These are phyloP conservation scores for Acrocera orbiculus DNA, from an alignment of 2,888 invertebrate genomes.

Conservation along the genomic window DNA sequence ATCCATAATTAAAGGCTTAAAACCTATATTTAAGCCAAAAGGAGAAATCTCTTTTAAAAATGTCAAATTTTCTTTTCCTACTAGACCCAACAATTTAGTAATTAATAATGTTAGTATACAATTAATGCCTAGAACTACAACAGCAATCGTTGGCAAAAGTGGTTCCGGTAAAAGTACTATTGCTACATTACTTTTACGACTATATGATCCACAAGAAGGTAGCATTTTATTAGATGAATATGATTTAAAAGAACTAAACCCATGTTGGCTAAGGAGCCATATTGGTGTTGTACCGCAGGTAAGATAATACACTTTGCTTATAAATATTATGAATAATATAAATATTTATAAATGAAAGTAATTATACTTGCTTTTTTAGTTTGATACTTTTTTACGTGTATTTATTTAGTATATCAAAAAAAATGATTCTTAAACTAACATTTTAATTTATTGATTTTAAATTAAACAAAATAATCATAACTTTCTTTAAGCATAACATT, in stretches of 20 bases:
- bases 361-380: no score
- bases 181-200: conserved; percentile 59
- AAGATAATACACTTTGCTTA: no score
- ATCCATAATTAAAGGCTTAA: conserved; percentile 37
- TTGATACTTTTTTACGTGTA: no score
- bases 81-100: conserved; percentile 38
- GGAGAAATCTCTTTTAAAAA: conserved; percentile 58
- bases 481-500: no score
- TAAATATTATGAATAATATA: no score
- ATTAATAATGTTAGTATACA: conserved; percentile 48
- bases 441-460: no score
- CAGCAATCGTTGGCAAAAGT: conserved; percentile 74
- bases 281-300: conserved; percentile 78
- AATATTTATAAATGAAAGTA: no score
- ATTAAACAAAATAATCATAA: no score
- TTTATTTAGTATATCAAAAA: no score
- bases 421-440: no score
- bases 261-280: conserved; percentile 66
- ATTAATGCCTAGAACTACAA: conserved; percentile 49
- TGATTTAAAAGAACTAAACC: conserved; percentile 58
- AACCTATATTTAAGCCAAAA: conserved; percentile 20
- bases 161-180: conserved; percentile 93
- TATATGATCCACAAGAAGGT: conserved; percentile 70
- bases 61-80: conserved; percentile 56
- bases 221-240: conserved; percentile 55